Evolutionary conservation across 2,113 vertebrate species (phyloP).

Genomic region (Montifringilla adamsi): DNA sequence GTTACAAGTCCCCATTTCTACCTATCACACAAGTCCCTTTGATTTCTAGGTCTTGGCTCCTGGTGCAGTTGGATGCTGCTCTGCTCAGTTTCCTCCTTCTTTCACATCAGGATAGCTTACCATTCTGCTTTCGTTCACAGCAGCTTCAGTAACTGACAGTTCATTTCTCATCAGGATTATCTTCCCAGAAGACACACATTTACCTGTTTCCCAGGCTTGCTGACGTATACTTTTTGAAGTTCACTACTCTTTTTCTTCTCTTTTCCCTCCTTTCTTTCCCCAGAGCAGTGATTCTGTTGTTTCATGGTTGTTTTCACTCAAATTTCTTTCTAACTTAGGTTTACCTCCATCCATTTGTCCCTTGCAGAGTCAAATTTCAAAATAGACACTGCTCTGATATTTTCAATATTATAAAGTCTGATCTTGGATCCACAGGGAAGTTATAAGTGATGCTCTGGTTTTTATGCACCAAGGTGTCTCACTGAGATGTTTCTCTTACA

Average conservation of each 20-base stretch:
- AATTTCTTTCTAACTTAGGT: not conserved
- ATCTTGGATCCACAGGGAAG: not conserved
- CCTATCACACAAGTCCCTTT: not conserved
- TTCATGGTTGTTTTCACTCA: not conserved
- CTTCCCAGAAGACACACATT: conserved; percentile 25
- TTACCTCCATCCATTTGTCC: not conserved
- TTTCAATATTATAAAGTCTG: not conserved
- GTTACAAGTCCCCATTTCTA: not conserved
- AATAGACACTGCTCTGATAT: not conserved
- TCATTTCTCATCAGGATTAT: conserved; percentile 43
- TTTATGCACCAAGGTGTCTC: not conserved
- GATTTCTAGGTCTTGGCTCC: not conserved
- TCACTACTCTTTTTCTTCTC: not conserved
- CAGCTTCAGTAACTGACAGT: not conserved
- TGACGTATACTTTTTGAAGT: not conserved
- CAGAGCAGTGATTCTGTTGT: conserved; percentile 16
- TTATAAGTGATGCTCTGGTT: not conserved
- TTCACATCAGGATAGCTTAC: conserved; percentile 37
- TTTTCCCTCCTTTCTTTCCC: conserved; percentile 12
- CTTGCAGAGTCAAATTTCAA: not conserved
- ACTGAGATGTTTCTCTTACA: not conserved
- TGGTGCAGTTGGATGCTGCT: not conserved
- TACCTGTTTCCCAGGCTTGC: conserved; percentile 37
- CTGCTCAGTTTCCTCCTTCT: not conserved
- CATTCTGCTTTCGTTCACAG: not conserved